These are phyloP conservation scores for Distichodus sexfasciatus DNA, from an alignment of 2,797 vertebrate species.

Conservation along the genomic window DNA sequence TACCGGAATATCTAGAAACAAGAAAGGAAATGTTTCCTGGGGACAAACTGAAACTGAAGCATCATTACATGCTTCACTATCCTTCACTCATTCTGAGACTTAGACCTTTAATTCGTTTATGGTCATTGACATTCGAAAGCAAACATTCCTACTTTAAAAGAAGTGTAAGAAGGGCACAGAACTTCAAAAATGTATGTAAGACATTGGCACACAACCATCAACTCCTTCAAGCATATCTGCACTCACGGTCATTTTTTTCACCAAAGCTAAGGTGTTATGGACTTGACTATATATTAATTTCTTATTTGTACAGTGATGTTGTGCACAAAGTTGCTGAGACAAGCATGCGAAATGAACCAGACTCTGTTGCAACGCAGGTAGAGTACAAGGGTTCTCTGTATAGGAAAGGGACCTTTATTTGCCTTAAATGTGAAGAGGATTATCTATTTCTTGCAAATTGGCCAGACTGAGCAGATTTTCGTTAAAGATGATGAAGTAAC, in stretches of 20 bases:
- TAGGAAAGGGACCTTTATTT: conserved; percentile 17
- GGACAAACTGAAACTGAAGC: conserved; percentile 31
- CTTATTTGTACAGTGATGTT: conserved; percentile 27
- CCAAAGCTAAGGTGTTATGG: conserved; percentile 5
- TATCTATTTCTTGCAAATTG: no score
- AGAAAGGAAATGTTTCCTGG: conserved; percentile 26
- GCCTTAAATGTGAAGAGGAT: neutral
- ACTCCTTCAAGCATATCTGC: conserved; percentile 17
- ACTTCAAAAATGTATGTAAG: conserved; percentile 24
- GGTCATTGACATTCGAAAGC: conserved; percentile 26
- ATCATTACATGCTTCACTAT: conserved; percentile 7
- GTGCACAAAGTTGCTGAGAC: conserved; percentile 17
- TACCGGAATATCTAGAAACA: conserved; percentile 12
- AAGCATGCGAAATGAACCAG: neutral
- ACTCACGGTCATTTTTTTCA: conserved; percentile 13
- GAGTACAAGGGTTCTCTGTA: conserved; percentile 9
- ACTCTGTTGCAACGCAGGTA: neutral
- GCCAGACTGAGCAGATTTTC: conserved; percentile 6
- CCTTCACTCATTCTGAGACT: conserved; percentile 14
- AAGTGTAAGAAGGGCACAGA: conserved; percentile 13
- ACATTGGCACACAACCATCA: conserved; percentile 24
- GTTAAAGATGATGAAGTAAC: conserved; percentile 5
- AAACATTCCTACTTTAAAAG: conserved; percentile 24
- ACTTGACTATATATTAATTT: conserved; percentile 20
- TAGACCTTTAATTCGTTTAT: conserved; percentile 18